Evolutionary conservation across 2,888 invertebrate species (phyloP), one percentile per base, ranked within the genome.

Genomic region (Andrena camellia): DNA sequence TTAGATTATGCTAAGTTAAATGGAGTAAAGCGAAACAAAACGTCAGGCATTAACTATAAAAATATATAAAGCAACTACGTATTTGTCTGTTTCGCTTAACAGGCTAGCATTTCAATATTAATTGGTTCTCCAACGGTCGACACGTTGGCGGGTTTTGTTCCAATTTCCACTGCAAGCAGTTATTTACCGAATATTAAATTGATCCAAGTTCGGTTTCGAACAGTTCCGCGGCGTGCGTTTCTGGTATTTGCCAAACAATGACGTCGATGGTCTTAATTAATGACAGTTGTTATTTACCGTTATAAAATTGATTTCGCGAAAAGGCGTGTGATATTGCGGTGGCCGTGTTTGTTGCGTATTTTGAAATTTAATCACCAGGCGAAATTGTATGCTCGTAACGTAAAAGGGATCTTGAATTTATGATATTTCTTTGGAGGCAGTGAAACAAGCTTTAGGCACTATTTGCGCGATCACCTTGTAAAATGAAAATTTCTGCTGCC

Each of bases 401-500:
- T 4, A 20, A 60, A 31, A 26, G 0, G 33, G 31, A 60, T 31
- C 20, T 60, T 60, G 2, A 31, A 60, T 20, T 31, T 20, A n/a
- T 52, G 52, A n/a, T 67, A 67, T 52, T 52, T 52, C 13, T 20
- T 20, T n/a, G 6, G 8, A 23, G 4, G 3, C 20, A 54, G 20
- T 17, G 20, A 26, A 35, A 26, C 33, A 17, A 8, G 57, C 35
- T 72, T 59, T 72, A 10, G 60, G 29, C 66, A 73, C 29, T 67
- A n/a, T 66, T 23, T 31, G 10, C 20, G 13, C 10, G 17, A 35
- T 20, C 35, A 26, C 13, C 62, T 62, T 35, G 67, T 48, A 62
- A 66, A 29, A 64, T 60, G 60, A 35, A 66, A 67, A 62, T 78
- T 74, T 78, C 59, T 68, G 20, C 29, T 33, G 17, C 23, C 23